A percentile compares a stretch with the other conserved stretches of the same genome.
Conservation (phyloP, 2,888 invertebrate species). For the Platycnemis pennipes region DNA sequence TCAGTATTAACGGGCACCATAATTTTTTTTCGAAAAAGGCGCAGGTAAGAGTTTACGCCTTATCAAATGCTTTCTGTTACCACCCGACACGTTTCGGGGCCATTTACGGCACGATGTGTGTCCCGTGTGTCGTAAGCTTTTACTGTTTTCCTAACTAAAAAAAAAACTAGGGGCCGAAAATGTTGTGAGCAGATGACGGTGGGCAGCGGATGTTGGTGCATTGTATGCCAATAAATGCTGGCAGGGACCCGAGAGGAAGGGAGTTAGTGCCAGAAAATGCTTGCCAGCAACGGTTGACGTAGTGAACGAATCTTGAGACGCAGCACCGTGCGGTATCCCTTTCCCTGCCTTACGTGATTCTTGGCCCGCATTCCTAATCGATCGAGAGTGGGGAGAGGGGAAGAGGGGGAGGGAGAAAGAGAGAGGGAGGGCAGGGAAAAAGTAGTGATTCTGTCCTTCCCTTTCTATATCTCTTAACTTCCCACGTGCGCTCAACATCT, state of each 20-base stretch:
- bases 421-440: neutral
- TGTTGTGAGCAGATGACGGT: neutral
- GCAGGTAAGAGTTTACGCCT: no score
- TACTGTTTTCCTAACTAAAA: no score
- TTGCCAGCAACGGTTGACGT: neutral
- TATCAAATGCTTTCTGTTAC: no score
- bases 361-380: conserved; percentile 39
- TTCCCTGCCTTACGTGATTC: conserved; percentile 39
- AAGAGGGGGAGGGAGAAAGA: neutral
- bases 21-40: no score
- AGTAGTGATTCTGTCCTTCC: conserved; percentile 19
- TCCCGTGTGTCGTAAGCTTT: no score
- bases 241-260: neutral
- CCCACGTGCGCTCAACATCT: neutral
- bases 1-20: no score
- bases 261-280: neutral
- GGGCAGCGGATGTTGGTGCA: neutral
- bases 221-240: neutral
- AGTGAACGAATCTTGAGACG: neutral
- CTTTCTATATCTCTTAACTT: neutral
- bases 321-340: conserved; percentile 24
- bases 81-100: no score
- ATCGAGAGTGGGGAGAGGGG: neutral
- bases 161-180: neutral
- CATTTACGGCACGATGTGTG: no score